Base-by-base conservation (phyloP, 2,797 vertebrate genomes). In the Acanthornis magna region DNA sequence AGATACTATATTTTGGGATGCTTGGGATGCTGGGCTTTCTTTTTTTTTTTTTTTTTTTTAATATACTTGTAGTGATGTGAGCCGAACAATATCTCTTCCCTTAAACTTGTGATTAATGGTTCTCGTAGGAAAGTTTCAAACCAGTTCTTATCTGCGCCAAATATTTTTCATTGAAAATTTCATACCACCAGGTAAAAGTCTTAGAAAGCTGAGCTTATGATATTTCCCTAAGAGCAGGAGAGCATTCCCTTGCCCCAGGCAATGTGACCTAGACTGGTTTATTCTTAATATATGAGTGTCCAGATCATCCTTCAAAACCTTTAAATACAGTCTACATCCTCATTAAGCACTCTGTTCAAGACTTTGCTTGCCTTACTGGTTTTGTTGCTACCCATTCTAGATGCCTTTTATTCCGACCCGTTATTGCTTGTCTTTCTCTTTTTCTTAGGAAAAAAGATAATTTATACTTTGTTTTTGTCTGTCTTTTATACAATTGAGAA, bases 1-100 rank as follows among this genome's bases (percentile, higher is more conserved):
- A 87, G 45, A 32, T 45, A 20, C 19, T 61, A n/a, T 36, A 30
- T 55, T 53, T 67, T 51, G 34, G 29, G n/a, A 17, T 71, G 30
- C 0, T 63, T 51, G 34, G 25, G 36, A 17, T 63, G 27, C 0
- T 7, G 8, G 6, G 11, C 4, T 65, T 54, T 29, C 4, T 51
- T 55, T 18, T 65, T 65, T 51, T 62, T 25, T 32, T 11, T 2
- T 27, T 65, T 65, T 51, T 62, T 25, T 32, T 11, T 2, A 27
- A 34, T 34, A 60, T 66, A 21, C 16, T 70, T 83, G 6, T 20
- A 29, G 21, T 38, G 34, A 21, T 50, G 5, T 61, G 13, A 79
- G 16, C 29, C 50, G 16, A 61, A 20, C 11, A n/a, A 36, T 1
- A 0, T 48, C 18, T 68, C 45, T 80, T 62, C 13, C 17, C 27